phyloP scores from a whole-genome alignment of 92 coral and sea anemone genomes.

The Phymanthus crucifer region DNA sequence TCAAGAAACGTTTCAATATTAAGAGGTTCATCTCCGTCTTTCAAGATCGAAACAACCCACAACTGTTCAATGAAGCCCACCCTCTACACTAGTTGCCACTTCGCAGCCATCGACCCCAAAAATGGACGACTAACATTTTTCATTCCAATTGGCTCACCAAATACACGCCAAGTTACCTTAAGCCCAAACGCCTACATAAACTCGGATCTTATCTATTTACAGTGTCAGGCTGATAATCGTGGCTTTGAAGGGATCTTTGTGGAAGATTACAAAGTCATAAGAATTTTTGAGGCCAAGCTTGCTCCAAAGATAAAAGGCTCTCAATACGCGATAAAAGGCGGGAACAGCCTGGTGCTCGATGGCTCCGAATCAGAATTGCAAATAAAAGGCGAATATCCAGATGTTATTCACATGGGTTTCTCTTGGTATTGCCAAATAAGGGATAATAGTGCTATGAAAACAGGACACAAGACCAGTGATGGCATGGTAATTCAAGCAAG shows the following conservation, averaged over 20 bases:
- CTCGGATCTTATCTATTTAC: not conserved
- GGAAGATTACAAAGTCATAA: slow-evolving; percentile 22
- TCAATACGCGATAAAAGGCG: slow-evolving; percentile 11
- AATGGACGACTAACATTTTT: slow-evolving; percentile 10
- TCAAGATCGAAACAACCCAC: not conserved
- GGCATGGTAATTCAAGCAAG: not conserved
- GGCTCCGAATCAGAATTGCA: slow-evolving; percentile 35
- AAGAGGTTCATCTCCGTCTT: not conserved
- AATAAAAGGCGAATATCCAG: not conserved
- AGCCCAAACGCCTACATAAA: not conserved
- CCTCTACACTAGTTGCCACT: slow-evolving; percentile 5
- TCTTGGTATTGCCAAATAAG: slow-evolving; percentile 17
- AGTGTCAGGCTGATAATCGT: not conserved
- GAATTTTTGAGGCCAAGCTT: slow-evolving; percentile 32
- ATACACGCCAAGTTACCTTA: not conserved
- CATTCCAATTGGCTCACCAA: not conserved
- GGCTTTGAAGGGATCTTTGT: slow-evolving; percentile 11
- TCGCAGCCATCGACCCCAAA: not conserved
- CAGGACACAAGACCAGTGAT: not conserved
- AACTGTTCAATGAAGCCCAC: slow-evolving; percentile 4
- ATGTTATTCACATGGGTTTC: not conserved
- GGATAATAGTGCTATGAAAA: not conserved
- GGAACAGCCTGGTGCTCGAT: slow-evolving; percentile 19
- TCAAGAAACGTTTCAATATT: not conserved
- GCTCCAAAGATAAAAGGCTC: slow-evolving; percentile 43